A percentile compares a stretch with the other conserved stretches of the same genome.
Evolutionary conservation across 2,888 invertebrate genomes (phyloP).

Genomic region (Anthrax anthrax): DNA sequence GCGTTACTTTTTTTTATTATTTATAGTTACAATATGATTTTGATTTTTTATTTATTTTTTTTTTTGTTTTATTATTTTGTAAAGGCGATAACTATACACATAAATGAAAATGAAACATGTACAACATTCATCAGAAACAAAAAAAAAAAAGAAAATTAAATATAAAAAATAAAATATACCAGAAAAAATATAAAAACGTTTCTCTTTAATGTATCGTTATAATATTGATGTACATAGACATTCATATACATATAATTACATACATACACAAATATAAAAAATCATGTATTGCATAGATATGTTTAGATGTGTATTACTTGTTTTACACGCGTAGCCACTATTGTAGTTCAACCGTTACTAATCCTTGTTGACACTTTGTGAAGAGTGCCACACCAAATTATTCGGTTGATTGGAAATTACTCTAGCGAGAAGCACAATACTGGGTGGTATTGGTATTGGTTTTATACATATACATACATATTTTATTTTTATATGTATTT

Average conservation of each 20-base stretch:
- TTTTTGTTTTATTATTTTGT: too few species aligned
- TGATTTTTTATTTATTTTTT: background rate
- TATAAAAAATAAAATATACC: too few species aligned
- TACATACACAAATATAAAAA: too few species aligned
- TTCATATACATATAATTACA: too few species aligned
- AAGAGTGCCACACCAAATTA: conserved; percentile 24
- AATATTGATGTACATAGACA: too few species aligned
- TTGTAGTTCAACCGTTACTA: conserved; percentile 18
- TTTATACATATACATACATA: background rate
- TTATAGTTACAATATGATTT: background rate
- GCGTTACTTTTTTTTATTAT: background rate
- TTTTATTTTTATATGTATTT: background rate
- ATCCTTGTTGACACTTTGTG: conserved; percentile 23
- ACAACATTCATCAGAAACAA: too few species aligned
- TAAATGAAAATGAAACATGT: too few species aligned
- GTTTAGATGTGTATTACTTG: background rate
- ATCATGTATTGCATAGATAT: too few species aligned
- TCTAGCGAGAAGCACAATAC: conserved; percentile 10
- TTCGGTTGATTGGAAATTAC: conserved; percentile 21
- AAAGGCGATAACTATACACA: too few species aligned
- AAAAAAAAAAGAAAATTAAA: too few species aligned
- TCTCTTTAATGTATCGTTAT: too few species aligned
- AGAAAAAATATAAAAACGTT: too few species aligned
- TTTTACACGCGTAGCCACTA: background rate
- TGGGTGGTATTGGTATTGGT: background rate